phyloP scores from a whole-genome alignment of 1,140 invertebrate genomes.

The Sinella curviseta region DNA sequence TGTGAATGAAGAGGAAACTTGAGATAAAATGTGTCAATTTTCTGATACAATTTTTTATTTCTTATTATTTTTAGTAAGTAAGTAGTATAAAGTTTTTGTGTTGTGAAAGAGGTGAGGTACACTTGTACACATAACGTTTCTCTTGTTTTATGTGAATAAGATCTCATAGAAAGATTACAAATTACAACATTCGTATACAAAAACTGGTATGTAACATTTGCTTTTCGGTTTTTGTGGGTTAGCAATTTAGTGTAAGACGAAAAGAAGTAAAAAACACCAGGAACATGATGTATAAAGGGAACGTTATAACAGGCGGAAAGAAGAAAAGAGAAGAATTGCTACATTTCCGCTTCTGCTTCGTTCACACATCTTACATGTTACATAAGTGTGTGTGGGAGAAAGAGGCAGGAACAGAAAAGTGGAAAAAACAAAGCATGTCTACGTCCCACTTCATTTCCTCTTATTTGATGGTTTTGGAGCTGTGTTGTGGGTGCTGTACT shows the following conservation, averaged over 20 bases:
- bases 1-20: constrained; percentile 5
- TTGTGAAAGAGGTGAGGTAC: neutral
- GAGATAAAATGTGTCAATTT: constrained; percentile 24
- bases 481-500: neutral
- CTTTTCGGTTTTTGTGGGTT: neutral
- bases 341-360: neutral
- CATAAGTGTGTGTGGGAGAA: too few relatives aligned
- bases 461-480: too few relatives aligned
- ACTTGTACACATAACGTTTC: too few relatives aligned
- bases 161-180: constrained; percentile 6
- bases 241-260: neutral
- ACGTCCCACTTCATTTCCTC: neutral
- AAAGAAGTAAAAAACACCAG: neutral
- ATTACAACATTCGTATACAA: constrained; percentile 11
- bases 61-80: neutral
- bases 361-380: neutral
- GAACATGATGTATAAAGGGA: neutral
- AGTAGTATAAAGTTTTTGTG: neutral
- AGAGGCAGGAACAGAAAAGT: neutral
- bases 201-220: neutral
- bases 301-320: neutral
- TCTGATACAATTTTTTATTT: constrained; percentile 4
- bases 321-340: constrained; percentile 13
- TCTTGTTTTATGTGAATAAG: neutral
- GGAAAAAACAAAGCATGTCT: neutral